Conservation (phyloP, 2,797 vertebrate genomes). For the Phalloptychus januarius region DNA sequence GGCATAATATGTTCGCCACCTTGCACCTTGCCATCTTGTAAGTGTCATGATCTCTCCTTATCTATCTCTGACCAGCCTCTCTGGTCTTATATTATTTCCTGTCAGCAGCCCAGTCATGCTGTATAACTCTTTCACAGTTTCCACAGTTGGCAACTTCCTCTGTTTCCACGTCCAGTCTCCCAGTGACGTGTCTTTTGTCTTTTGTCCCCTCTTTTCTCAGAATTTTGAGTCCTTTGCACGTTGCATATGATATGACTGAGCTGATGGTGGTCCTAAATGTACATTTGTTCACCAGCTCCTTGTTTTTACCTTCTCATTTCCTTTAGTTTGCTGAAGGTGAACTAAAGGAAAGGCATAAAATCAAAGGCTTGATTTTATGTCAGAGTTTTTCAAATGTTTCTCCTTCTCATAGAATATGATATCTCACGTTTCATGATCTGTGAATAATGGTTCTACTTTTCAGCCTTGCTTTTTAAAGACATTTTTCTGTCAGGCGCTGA, state of each 20-base stretch:
- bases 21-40: background rate
- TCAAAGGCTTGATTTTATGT: conserved; percentile 32
- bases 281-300: conserved; percentile 31
- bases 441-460: background rate
- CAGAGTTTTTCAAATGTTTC: conserved; percentile 22
- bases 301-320: conserved; percentile 42
- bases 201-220: conserved; percentile 27
- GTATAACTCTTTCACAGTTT: conserved; percentile 23
- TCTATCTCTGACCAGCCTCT: conserved; percentile 7
- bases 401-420: conserved; percentile 6
- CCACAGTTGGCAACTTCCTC: conserved; percentile 26
- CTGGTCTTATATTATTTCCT: conserved; percentile 11
- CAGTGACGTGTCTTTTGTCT: conserved; percentile 38
- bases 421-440: background rate
- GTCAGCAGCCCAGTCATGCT: background rate
- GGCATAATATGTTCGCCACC: background rate
- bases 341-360: too few relatives aligned
- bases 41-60: conserved; percentile 7
- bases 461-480: background rate
- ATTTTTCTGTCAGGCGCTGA: background rate
- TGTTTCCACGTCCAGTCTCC: conserved; percentile 31
- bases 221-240: conserved; percentile 15
- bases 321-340: conserved; percentile 19
- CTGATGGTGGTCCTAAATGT: conserved; percentile 11
- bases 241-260: background rate